Percentiles rank a stretch among this genome's conserved stretches.
Evolutionary conservation across 2,113 vertebrate species (phyloP).

Genomic region (Gadus chalcogrammus): DNA sequence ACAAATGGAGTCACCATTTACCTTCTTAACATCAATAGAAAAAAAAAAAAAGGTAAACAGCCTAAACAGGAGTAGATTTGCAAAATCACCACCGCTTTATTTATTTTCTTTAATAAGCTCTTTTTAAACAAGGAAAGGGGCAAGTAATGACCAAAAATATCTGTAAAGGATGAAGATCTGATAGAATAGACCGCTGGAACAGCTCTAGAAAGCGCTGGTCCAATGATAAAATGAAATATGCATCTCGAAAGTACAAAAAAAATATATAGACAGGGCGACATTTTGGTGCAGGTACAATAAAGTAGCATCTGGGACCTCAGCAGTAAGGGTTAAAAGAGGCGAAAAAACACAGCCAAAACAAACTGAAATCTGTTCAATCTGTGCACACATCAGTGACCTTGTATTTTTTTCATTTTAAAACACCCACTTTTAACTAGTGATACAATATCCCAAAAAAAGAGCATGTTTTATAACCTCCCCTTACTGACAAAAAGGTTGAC

Average conservation of each 20-base stretch:
- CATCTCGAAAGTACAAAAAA: conserved; percentile 64
- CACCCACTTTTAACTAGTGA: conserved; percentile 50
- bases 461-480: conserved; percentile 50
- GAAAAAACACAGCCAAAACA: conserved; percentile 53
- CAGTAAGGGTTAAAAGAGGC: conserved; percentile 33
- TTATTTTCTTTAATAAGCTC: conserved; percentile 86
- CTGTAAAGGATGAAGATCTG: conserved; percentile 90
- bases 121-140: conserved; percentile 87
- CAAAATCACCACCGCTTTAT: conserved; percentile 87
- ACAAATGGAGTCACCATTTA: too few relatives aligned
- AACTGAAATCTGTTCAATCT: conserved; percentile 48
- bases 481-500: conserved; percentile 41
- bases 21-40: too few relatives aligned
- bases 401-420: conserved; percentile 17
- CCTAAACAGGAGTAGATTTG: conserved; percentile 53
- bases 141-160: conserved; percentile 93
- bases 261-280: conserved; percentile 70
- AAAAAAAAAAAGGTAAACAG: conserved; percentile 32
- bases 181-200: conserved; percentile 72
- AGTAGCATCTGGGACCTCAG: conserved; percentile 50
- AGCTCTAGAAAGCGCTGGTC: conserved; percentile 71
- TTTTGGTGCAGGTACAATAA: conserved; percentile 54
- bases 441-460: conserved; percentile 64
- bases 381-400: conserved; percentile 51
- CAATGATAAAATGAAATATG: conserved; percentile 64